Evolutionary conservation across 2,888 invertebrate species (phyloP).

Genomic region (Rotaria socialis): DNA sequence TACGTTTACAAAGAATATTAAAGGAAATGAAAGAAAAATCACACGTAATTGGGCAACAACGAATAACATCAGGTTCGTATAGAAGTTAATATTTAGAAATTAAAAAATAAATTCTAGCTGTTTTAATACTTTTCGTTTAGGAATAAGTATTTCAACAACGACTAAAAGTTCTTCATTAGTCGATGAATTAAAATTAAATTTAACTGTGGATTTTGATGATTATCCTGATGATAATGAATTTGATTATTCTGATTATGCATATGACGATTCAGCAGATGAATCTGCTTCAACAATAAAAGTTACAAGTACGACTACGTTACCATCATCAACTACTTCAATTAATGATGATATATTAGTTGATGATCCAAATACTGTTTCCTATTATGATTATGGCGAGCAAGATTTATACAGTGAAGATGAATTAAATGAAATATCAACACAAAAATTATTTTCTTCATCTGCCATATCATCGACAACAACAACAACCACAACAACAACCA

Average conservation of each 20-base stretch:
- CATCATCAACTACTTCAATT: neutral
- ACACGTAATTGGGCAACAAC: neutral
- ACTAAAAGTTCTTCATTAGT: neutral
- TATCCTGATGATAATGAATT: conserved; percentile 13
- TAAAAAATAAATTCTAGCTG: too few species aligned
- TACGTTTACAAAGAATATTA: conserved; percentile 30
- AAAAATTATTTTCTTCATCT: neutral
- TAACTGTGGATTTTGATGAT: neutral
- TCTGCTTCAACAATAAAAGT: neutral
- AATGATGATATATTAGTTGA: neutral
- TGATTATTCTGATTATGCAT: conserved; percentile 23
- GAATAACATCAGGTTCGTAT: neutral
- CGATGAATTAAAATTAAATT: neutral
- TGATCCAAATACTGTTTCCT: neutral
- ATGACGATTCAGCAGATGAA: conserved; percentile 8
- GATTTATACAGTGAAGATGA: neutral
- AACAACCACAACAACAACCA: neutral
- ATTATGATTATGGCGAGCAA: conserved; percentile 29
- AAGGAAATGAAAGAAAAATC: conserved; percentile 13
- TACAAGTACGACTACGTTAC: neutral
- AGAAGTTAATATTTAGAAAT: neutral
- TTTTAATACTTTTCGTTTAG: neutral
- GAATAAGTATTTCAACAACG: neutral
- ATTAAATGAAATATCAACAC: neutral
- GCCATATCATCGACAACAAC: neutral